Conservation (phyloP, 2,888 invertebrate genomes). For the Carterocephalus palaemon region DNA sequence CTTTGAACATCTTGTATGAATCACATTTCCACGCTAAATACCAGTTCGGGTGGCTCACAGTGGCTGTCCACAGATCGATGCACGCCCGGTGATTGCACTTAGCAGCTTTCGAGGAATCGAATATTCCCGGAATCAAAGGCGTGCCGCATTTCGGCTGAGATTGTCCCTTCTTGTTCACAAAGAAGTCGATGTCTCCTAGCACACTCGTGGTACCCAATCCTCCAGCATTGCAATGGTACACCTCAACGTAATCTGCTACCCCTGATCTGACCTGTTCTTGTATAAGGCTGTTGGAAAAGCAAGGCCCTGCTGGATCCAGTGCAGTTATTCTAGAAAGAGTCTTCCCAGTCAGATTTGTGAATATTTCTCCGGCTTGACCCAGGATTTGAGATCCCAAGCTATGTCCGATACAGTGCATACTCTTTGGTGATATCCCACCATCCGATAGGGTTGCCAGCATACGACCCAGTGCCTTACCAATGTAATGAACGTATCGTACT, state of each 20-base stretch:
- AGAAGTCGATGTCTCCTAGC: conserved; percentile 78
- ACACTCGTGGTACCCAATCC: conserved; percentile 69
- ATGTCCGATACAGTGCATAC: conserved; percentile 65
- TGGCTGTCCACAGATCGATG: conserved; percentile 56
- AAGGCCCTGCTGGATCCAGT: conserved; percentile 70
- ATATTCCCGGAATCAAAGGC: conserved; percentile 55
- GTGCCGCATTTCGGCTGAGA: conserved; percentile 77
- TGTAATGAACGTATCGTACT: conserved; percentile 60
- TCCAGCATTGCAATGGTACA: conserved; percentile 80
- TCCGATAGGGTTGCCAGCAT: conserved; percentile 46
- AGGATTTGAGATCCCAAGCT: conserved; percentile 67
- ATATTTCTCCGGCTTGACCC: conserved; percentile 55
- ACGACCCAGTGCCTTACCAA: conserved; percentile 57
- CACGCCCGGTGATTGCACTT: conserved; percentile 64
- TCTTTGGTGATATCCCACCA: conserved; percentile 53
- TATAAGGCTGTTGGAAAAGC: conserved; percentile 57
- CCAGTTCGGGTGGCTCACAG: conserved; percentile 52
- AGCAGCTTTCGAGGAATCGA: conserved; percentile 60
- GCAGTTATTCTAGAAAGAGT: conserved; percentile 61
- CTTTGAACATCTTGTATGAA: conserved; percentile 51
- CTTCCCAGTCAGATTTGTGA: conserved; percentile 45
- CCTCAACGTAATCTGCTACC: conserved; percentile 80
- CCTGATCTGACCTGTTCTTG: conserved; percentile 71
- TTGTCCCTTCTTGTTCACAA: conserved; percentile 78
- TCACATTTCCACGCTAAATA: conserved; percentile 60